Evolutionary conservation across 2,113 vertebrate genomes (phyloP).

Genomic region (Pelmatolapia mariae): DNA sequence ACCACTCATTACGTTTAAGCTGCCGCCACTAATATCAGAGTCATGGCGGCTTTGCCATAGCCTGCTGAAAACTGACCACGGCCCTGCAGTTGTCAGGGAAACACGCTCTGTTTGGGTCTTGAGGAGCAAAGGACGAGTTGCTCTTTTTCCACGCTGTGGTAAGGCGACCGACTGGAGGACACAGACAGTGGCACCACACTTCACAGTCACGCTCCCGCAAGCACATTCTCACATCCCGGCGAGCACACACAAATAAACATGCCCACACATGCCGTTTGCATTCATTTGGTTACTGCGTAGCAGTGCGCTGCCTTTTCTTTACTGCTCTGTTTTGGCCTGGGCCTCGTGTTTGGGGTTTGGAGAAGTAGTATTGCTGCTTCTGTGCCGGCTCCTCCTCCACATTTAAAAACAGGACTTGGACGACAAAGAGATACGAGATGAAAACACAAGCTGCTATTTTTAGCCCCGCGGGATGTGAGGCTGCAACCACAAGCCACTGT

Average conservation of each 20-base stretch:
- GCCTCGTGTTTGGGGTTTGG: neutral
- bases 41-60: constrained; percentile 12
- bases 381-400: constrained; percentile 20
- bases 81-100: constrained; percentile 52
- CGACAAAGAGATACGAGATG: constrained; percentile 47
- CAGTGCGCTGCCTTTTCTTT: neutral
- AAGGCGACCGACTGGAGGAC: constrained; percentile 20
- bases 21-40: neutral
- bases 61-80: constrained; percentile 8
- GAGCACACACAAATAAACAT: constrained; percentile 37
- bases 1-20: neutral
- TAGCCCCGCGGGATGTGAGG: constrained; percentile 34
- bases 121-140: constrained; percentile 41
- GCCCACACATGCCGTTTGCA: constrained; percentile 15
- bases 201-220: constrained; percentile 19
- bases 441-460: constrained; percentile 61
- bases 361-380: neutral
- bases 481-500: constrained; percentile 22
- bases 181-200: constrained; percentile 40
- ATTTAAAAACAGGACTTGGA: constrained; percentile 47
- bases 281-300: neutral
- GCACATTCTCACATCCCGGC: constrained; percentile 5
- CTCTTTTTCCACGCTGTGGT: constrained; percentile 35
- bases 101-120: constrained; percentile 50
- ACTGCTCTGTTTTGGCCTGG: neutral